Conservation (phyloP, 2,888 invertebrate genomes). For the Opisthograptis luteolata region DNA sequence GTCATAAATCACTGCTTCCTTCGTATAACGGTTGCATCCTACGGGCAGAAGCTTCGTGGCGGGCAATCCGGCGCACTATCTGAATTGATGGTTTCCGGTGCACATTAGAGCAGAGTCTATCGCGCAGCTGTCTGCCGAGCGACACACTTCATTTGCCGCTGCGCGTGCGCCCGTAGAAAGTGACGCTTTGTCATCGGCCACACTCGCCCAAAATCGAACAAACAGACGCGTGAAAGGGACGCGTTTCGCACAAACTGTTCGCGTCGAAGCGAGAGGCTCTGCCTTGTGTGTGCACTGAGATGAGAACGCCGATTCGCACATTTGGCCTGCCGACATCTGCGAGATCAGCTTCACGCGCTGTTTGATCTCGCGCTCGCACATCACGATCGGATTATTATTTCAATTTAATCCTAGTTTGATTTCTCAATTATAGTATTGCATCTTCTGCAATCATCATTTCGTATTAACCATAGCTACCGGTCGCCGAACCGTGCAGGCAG, state of each 20-base stretch:
- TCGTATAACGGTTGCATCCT: conserved; percentile 77
- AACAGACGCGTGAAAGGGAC: conserved; percentile 56
- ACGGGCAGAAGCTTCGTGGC: conserved; percentile 72
- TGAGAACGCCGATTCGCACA: conserved; percentile 43
- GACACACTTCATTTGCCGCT: conserved; percentile 81
- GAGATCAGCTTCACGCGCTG: conserved; percentile 48
- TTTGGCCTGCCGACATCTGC: conserved; percentile 56
- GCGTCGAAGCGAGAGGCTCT: conserved; percentile 46
- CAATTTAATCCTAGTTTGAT: conserved; percentile 18
- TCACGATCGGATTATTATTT: conserved; percentile 44
- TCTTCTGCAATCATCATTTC: conserved; percentile 43
- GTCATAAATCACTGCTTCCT: conserved; percentile 81
- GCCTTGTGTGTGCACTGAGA: conserved; percentile 43
- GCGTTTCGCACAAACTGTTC: conserved; percentile 28
- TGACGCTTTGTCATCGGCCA: conserved; percentile 72
- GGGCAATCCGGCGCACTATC: conserved; percentile 79
- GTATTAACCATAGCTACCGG: conserved; percentile 51
- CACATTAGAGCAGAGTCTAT: conserved; percentile 73
- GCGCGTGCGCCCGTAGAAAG: conserved; percentile 80
- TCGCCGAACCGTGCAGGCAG: conserved; percentile 42
- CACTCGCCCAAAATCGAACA: conserved; percentile 66
- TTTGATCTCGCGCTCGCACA: conserved; percentile 57
- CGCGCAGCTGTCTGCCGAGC: conserved; percentile 77
- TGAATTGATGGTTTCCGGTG: conserved; percentile 83
- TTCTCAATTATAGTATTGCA: conserved; percentile 36